Evolutionary conservation across 2,113 vertebrate genomes (phyloP).

Genomic region (Marcusenius ussheri): DNA sequence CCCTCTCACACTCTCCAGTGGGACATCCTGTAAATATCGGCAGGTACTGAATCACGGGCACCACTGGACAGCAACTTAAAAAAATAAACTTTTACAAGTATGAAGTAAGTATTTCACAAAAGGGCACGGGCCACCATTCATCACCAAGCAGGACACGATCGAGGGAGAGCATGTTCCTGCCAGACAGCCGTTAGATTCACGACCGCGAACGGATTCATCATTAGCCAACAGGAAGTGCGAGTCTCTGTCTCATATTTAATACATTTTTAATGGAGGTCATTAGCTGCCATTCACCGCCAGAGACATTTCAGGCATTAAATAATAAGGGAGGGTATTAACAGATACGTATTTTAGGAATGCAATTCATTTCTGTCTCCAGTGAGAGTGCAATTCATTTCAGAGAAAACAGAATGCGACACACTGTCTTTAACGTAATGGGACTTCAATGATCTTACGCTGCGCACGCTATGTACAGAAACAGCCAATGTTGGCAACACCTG

Average conservation of each 20-base stretch:
- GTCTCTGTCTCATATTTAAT: constrained; percentile 18
- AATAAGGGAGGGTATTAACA: constrained; percentile 39
- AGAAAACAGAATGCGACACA: neutral
- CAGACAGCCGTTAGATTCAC: constrained; percentile 11
- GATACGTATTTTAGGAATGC: constrained; percentile 30
- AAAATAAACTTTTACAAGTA: neutral
- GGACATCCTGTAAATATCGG: neutral
- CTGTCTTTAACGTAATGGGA: neutral
- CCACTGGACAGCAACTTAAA: neutral
- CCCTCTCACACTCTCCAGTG: neutral
- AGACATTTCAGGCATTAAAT: constrained; percentile 37
- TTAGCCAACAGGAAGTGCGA: constrained; percentile 18
- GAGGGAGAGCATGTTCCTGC: neutral
- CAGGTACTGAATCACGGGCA: neutral
- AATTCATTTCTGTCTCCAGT: constrained; percentile 24
- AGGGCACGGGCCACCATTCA: neutral
- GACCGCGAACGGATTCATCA: neutral
- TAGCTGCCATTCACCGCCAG: constrained; percentile 18
- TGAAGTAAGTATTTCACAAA: neutral
- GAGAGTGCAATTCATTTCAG: neutral
- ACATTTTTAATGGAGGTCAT: constrained; percentile 26
- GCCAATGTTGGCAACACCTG: neutral
- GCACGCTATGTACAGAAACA: neutral
- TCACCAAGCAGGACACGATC: neutral
- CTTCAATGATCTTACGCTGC: neutral